A percentile compares a stretch with the other conserved stretches of the same genome.
Conservation (phyloP, 2,797 vertebrate species). For the Phalloptychus januarius region DNA sequence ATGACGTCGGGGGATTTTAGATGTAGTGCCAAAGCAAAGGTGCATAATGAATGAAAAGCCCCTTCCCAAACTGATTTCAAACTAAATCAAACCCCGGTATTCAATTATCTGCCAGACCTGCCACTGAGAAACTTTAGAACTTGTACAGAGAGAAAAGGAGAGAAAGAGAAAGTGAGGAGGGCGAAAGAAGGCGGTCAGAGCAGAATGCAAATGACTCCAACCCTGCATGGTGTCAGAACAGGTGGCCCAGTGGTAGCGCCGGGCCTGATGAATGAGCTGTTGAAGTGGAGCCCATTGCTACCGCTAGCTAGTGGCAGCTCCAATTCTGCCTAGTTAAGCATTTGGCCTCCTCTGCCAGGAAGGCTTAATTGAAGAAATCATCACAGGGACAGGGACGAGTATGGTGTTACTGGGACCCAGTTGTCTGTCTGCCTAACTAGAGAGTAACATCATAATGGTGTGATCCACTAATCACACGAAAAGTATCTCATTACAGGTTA, state of each 20-base stretch:
- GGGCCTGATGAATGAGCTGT: constrained; percentile 81
- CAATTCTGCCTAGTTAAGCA: constrained; percentile 81
- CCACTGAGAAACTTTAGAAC: constrained; percentile 79
- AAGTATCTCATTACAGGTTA: constrained; percentile 53
- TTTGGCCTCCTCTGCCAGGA: constrained; percentile 73
- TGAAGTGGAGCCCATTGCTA: constrained; percentile 78
- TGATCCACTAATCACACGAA: constrained; percentile 57
- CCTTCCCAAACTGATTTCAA: constrained; percentile 83
- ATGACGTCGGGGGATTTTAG: constrained; percentile 74
- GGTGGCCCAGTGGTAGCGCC: constrained; percentile 76
- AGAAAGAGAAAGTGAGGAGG: constrained; percentile 34
- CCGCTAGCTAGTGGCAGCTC: constrained; percentile 77
- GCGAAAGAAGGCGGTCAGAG: constrained; percentile 57
- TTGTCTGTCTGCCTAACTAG: constrained; percentile 67
- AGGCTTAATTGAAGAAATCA: constrained; percentile 79
- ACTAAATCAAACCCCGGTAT: constrained; percentile 80
- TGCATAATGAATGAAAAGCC: constrained; percentile 83
- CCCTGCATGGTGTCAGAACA: constrained; percentile 78
- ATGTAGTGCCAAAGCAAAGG: constrained; percentile 74
- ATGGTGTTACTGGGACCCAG: constrained; percentile 67
- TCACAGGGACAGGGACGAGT: constrained; percentile 71
- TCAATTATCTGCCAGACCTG: constrained; percentile 79
- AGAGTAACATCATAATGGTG: constrained; percentile 64
- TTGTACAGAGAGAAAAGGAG: constrained; percentile 64
- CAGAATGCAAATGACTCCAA: constrained; percentile 75